These are phyloP conservation scores for Sarotherodon lohbergeri DNA, from an alignment of 2,113 vertebrate genomes.

Conservation along the genomic window DNA sequence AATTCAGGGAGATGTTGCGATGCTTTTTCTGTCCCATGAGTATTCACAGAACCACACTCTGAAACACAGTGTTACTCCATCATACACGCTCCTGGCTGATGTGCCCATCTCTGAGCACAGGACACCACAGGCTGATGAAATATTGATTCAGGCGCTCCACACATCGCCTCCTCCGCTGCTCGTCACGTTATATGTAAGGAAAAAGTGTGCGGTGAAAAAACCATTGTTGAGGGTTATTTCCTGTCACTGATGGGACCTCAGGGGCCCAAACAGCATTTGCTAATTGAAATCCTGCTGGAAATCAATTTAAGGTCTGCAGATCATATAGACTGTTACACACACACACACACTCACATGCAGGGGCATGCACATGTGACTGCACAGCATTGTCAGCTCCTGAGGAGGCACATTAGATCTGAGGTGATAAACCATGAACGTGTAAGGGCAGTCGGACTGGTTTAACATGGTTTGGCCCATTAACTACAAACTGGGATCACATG, in stretches of 20 bases:
- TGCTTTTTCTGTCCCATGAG: neutral
- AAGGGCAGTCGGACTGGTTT: neutral
- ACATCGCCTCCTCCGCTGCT: constrained; percentile 1
- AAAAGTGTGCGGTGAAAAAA: neutral
- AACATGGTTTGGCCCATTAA: neutral
- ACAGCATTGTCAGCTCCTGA: neutral
- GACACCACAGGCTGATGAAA: constrained; percentile 33
- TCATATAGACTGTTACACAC: neutral
- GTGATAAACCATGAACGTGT: neutral
- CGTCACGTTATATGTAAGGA: constrained; percentile 8
- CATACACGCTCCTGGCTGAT: neutral
- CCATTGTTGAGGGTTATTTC: constrained; percentile 3
- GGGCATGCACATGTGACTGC: neutral
- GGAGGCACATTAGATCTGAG: neutral
- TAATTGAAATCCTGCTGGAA: neutral
- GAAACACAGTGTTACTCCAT: neutral
- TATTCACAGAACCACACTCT: neutral
- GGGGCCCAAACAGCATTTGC: neutral
- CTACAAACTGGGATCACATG: neutral
- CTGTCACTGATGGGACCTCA: neutral
- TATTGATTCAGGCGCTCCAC: constrained; percentile 33
- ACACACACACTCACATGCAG: neutral
- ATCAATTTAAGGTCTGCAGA: neutral
- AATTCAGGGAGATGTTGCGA: neutral
- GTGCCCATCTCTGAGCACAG: neutral